Base-by-base conservation (phyloP, 2,113 vertebrate species). In the Otis tarda region DNA sequence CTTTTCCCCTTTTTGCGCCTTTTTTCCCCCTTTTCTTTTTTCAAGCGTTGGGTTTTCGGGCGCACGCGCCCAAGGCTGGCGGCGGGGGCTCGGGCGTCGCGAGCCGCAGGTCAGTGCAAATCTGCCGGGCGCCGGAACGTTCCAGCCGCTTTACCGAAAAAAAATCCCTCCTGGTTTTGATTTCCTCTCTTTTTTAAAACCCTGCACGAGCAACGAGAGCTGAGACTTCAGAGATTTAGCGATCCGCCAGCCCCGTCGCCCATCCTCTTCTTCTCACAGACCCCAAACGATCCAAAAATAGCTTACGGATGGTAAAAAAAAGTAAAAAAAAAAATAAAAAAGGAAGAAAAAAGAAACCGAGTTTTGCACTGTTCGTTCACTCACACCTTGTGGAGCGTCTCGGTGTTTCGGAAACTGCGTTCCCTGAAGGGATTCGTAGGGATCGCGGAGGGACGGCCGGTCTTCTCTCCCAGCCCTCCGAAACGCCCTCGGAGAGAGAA, bases 101-200 rank as follows among this genome's bases (percentile, higher is more conserved):
- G 73, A 87, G 88, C 87, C 79, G 71, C 45, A 57, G 82, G 87
- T 95, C 93, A 81, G 89, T 83, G 96, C 87, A 94, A 96, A 95
- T 94, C 83, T 78, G 94, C 92, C 64, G 56, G 97, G 90, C 24
- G 55, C 39, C 28, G 61, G 90, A 92, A 96, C 83, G 80, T 75
- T 95, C 96, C 86, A 82, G 83, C 56, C 78, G 90, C 86, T 70
- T 59, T 75, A 24, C 41, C 21, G 9, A 73, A 70, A 76, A 56
- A 41, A 45, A 27, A 23, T 27, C 14, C 52, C 41, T 47, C 9
- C 1, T 14, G 64, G 45, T 7, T 45, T 50, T 43, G 55, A 14
- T 50, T 30, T 49, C 56, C 13, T 57, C 37, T 70, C 49, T 68
- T 50, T 64, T 50, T 65, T 22, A 31, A 83, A 79, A 67, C 27